Percentiles rank a stretch among this genome's conserved stretches.
Evolutionary conservation across 2,797 vertebrate genomes (phyloP).

Genomic region (Micromesistius poutassou): DNA sequence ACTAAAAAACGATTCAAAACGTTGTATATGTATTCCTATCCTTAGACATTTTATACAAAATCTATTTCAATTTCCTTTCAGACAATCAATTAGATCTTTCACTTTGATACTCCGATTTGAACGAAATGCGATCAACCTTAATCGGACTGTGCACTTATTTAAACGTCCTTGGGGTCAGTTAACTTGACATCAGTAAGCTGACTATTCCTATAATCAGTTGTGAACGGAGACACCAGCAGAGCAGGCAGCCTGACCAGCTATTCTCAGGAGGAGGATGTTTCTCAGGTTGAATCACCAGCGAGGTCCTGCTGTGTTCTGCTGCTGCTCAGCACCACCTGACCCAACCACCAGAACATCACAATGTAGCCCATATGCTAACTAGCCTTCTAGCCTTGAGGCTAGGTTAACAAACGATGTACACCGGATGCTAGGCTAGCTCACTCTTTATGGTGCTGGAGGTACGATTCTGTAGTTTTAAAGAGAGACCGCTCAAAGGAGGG

Average conservation of each 20-base stretch:
- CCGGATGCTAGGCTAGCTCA: not conserved
- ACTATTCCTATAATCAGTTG: not conserved
- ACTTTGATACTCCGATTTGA: not conserved
- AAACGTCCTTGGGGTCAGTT: not conserved
- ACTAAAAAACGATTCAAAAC: not conserved
- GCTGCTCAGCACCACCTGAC: not conserved
- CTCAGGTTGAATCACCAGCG: slow-evolving; percentile 1
- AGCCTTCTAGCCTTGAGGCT: not conserved
- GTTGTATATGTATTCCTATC: not conserved
- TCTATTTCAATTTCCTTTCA: not conserved
- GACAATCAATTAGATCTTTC: not conserved
- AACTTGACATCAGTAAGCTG: not conserved
- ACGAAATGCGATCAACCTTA: not conserved
- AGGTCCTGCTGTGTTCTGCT: not conserved
- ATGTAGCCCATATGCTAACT: not conserved
- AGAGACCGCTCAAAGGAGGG: not conserved
- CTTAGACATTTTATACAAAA: not conserved
- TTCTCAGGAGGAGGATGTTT: not conserved
- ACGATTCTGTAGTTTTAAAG: not conserved
- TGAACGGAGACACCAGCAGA: not conserved
- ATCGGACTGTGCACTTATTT: not conserved
- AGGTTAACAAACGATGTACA: not conserved
- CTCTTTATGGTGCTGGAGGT: not conserved
- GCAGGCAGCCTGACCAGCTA: not conserved
- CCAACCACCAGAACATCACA: not conserved